Conservation (phyloP, 1,140 invertebrate genomes). For the Melanaphis sacchari region DNA sequence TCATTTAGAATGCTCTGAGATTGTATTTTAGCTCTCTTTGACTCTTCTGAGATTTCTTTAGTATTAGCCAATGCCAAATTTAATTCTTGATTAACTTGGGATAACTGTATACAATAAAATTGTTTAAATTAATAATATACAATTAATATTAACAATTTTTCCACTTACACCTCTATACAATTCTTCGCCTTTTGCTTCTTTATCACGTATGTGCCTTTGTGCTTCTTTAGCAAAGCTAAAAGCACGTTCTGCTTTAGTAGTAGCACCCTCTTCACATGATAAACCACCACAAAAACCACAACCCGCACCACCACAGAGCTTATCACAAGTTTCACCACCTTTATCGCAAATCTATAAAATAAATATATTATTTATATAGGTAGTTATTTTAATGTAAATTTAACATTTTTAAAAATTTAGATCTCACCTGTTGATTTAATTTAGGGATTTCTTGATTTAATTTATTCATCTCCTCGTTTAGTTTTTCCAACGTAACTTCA, state of each 20-base stretch:
- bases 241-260: constrained; percentile 85
- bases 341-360: constrained; percentile 82
- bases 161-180: constrained; percentile 69
- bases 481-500: constrained; percentile 71
- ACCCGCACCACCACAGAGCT: constrained; percentile 91
- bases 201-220: constrained; percentile 77
- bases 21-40: constrained; percentile 67
- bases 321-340: constrained; percentile 84
- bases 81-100: constrained; percentile 68
- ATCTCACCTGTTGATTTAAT: constrained; percentile 76
- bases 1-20: constrained; percentile 68
- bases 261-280: constrained; percentile 87
- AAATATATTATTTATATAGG: background rate
- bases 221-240: constrained; percentile 85
- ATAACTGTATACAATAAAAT: constrained; percentile 65
- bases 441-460: constrained; percentile 79
- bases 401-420: too few relatives aligned
- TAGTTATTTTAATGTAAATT: background rate
- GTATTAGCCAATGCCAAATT: constrained; percentile 68
- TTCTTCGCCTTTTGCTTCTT: constrained; percentile 79
- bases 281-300: constrained; percentile 90
- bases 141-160: constrained; percentile 6
- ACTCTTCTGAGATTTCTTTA: constrained; percentile 69
- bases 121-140: background rate
- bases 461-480: constrained; percentile 72